Evolutionary conservation across 2,888 invertebrate genomes (phyloP).

Genomic region (Bedellia somnulentella): DNA sequence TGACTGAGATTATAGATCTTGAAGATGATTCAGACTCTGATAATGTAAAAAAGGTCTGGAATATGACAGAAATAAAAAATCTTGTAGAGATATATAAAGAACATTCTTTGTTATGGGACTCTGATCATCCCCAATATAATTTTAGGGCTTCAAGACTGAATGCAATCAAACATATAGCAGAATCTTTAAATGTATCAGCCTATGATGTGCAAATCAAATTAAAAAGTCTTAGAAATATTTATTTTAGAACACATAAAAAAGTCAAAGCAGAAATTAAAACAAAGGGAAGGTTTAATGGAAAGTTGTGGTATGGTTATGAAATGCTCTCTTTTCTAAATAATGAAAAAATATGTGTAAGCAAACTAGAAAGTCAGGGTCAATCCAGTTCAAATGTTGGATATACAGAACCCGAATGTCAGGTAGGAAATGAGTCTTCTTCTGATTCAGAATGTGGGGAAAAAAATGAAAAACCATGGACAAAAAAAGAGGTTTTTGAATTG

Average conservation of each 20-base stretch:
- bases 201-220: slow-evolving; percentile 1
- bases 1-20: no score
- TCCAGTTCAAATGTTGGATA: no score
- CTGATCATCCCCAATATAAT: background rate
- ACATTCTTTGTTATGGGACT: background rate
- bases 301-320: slow-evolving; percentile 2
- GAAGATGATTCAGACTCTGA: no score
- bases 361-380: no score
- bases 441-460: no score
- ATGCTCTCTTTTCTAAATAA: background rate
- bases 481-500: background rate
- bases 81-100: slow-evolving; percentile 2
- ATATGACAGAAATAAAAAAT: background rate
- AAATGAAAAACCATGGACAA: slow-evolving; percentile 1
- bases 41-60: slow-evolving; percentile 1
- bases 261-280: background rate
- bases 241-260: background rate
- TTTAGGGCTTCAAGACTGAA: background rate
- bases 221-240: background rate
- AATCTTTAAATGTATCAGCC: background rate
- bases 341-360: no score
- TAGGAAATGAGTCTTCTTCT: no score
- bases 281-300: slow-evolving; percentile 1
- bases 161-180: slow-evolving; percentile 1
- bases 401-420: no score